These are phyloP conservation scores for Passerina amoena DNA, from an alignment of 2,113 vertebrate species.

Conservation along the genomic window DNA sequence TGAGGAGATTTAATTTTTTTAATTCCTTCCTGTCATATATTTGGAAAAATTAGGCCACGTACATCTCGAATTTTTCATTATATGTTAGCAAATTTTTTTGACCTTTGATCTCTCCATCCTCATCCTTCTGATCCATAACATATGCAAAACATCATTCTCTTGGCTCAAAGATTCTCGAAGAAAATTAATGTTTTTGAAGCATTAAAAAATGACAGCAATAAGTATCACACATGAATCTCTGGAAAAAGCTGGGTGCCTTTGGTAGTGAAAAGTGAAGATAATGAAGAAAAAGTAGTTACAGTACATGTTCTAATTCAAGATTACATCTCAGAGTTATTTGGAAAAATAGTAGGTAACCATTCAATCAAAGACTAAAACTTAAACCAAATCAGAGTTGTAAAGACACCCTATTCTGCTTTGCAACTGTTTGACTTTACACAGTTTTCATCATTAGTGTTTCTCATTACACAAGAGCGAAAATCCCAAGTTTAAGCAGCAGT, in stretches of 20 bases:
- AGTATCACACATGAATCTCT: neutral
- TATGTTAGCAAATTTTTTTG: neutral
- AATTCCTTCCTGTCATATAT: neutral
- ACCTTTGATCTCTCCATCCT: neutral
- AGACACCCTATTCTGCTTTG: neutral
- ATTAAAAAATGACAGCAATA: neutral
- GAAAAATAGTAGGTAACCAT: neutral
- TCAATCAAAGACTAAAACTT: neutral
- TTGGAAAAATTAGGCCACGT: neutral
- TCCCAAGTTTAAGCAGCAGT: neutral
- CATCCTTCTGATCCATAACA: neutral
- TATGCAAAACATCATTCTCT: neutral
- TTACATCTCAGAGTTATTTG: accelerated
- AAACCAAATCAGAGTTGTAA: neutral
- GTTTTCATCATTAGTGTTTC: neutral
- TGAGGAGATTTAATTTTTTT: neutral
- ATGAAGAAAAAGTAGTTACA: neutral
- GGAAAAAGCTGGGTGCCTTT: neutral
- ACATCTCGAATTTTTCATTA: neutral
- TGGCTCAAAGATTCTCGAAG: neutral
- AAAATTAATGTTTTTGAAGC: neutral
- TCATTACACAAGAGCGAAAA: neutral
- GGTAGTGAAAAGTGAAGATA: neutral
- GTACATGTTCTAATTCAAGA: neutral
- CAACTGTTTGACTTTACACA: neutral